A percentile compares a stretch with the other conserved stretches of the same genome.
These are phyloP conservation scores for Cygnus olor DNA, from an alignment of 2,797 vertebrate genomes.

Conservation along the genomic window DNA sequence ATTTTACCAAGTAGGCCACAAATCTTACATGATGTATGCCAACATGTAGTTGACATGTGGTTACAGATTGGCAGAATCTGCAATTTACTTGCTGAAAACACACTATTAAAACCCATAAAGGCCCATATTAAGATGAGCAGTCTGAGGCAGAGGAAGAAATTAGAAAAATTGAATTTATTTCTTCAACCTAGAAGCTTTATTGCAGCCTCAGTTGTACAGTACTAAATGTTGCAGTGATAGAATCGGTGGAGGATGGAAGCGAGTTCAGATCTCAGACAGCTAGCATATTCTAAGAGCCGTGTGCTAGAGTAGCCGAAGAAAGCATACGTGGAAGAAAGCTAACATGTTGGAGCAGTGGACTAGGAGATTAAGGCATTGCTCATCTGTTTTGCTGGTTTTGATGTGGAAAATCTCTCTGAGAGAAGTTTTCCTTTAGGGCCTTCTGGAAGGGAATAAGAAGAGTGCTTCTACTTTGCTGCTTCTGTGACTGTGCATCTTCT, in stretches of 20 bases:
- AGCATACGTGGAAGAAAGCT: background rate
- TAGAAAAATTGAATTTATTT: background rate
- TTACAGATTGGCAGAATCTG: background rate
- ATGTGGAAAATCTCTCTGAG: background rate
- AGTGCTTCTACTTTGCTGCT: background rate
- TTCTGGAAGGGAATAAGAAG: background rate
- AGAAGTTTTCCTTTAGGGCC: background rate
- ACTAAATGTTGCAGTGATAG: background rate
- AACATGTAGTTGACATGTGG: background rate
- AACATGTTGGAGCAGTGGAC: background rate
- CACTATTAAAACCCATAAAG: background rate
- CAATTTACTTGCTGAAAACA: background rate
- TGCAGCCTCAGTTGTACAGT: background rate
- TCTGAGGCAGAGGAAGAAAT: background rate
- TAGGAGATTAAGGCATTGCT: background rate
- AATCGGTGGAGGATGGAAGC: background rate
- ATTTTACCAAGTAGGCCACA: too few species aligned
- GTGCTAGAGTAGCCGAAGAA: background rate
- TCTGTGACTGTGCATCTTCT: constrained; percentile 23
- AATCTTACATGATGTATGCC: too few species aligned
- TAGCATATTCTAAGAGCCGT: background rate
- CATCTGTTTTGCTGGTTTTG: background rate
- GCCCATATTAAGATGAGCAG: background rate
- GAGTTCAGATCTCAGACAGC: background rate
- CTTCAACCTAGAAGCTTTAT: background rate